Base-by-base conservation (phyloP, 2,113 vertebrate species). In the Seriola rivoliana region DNA sequence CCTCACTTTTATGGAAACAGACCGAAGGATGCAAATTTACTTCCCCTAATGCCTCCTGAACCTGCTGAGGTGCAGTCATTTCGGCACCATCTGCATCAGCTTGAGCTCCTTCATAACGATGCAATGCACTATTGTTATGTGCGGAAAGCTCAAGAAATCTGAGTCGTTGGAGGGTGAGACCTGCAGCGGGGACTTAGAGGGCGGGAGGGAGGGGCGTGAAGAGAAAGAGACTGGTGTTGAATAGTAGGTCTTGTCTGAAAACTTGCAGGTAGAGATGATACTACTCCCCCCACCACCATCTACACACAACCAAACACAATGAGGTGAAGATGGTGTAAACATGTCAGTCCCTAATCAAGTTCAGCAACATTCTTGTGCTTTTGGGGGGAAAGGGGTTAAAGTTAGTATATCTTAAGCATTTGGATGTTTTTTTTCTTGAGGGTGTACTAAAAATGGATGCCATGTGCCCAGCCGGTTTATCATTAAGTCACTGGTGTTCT, bases 121-220 rank as follows among this genome's bases (percentile, higher is more conserved):
- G n/a, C 11, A 0, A 29, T 21, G 34, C 46, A 5, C 16, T n/a
- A 42, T 71, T 74, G 68, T 63, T 55, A 13, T 55, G 14, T 60
- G 48, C 76, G 83, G 75, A 81, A 90, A 83, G 65, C 83, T 91
- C 21, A 63, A 55, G 85, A 88, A 86, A 87, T 80, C 16, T 29
- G 80, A 88, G 76, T 80, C 48, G 25, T 23, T 44, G 48, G 44
- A 40, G 46, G 54, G 13, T 67, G 72, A 82, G 63, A 80, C 72
- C 67, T 82, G 52, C 52, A 50, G 7, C 57, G 23, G 50, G 32
- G 48, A 46, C 29, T 29, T 25, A 25, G 50, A 60, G 34, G 55
- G 46, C 52, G 54, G 63, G 52, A 2, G 62, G 79, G 82, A 29
- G 42, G 55, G 55, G 46, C 46, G 1, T 48, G 19, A 60, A 66